Evolutionary conservation across 2,888 invertebrate species (phyloP), one percentile per base, ranked within the genome.

Genomic region (Tetragnatha montana): DNA sequence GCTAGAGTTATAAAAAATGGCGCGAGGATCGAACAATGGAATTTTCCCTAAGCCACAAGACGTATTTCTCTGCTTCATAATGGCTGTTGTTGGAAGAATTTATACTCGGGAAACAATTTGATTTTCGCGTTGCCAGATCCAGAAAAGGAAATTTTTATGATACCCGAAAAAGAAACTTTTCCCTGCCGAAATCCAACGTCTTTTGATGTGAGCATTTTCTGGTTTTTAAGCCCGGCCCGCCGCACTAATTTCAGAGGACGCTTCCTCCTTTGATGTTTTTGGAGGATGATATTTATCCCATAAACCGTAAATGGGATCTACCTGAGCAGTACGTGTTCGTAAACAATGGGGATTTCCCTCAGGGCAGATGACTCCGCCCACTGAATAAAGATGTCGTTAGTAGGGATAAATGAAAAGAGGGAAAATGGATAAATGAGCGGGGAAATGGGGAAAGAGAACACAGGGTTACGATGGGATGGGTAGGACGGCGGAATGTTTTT

Each of bases 21-120:
- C 76, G 12, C 51, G 76, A 60, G 60, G 14, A 22, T 60, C 51
- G 22, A 78, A 78, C 78, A 78, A 60, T 19, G 17, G 78, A 19
- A 78, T 78, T 78, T 78, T 17, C 51, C 17, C 7, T 2, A 22
- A 21, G 60, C 60, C 14, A 17, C 60, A 60, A 60, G 60, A 60
- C 60, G 19, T 49, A 76, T 76, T 60, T 22, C 78, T 60, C 78
- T 7, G 78, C 22, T 78, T 68, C 71, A 78, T 78, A 78, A 78
- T 78, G 78, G 78, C 60, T 78, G 51, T 78, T 78, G 68, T 78
- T 78, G 21, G 78, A 51, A 60, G 17, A 78, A 78, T 60, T 78
- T 51, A 60, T 19, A 22, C 22, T 35, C 78, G 47, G 21, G 21
- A 21, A 22, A 60, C 78, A 78, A 78, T 78, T 78, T 60, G 78